Evolutionary conservation across 2,888 invertebrate genomes (phyloP).

Genomic region (Cataglyphis albicans): DNA sequence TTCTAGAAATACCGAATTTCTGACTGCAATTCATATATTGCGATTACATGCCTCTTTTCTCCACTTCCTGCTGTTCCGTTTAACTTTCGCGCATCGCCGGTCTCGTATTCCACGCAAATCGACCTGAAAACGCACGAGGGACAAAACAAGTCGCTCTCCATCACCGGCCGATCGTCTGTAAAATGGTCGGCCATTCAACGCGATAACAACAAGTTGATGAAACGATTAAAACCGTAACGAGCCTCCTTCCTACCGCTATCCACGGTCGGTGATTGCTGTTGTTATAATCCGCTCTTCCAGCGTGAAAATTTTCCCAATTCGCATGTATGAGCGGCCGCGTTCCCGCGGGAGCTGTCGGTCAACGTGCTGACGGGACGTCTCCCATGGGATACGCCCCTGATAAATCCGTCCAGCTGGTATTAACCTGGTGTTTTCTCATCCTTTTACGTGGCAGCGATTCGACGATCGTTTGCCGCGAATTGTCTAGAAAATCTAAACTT

Average conservation of each 20-base stretch:
- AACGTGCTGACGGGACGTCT: conserved; percentile 76
- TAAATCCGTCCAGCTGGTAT: conserved; percentile 83
- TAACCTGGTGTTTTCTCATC: conserved; percentile 80
- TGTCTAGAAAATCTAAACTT: conserved; percentile 5
- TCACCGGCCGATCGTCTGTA: conserved; percentile 68
- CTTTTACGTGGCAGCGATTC: conserved; percentile 23
- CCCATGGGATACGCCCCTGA: conserved; percentile 77
- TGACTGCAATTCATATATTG: neutral
- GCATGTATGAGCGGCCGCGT: conserved; percentile 82
- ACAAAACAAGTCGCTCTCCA: conserved; percentile 68
- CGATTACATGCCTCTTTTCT: conserved; percentile 10
- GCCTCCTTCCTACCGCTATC: conserved; percentile 56
- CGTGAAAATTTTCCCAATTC: conserved; percentile 84
- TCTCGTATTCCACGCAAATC: conserved; percentile 60
- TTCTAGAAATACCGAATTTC: neutral
- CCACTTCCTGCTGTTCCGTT: neutral
- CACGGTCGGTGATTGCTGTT: conserved; percentile 77
- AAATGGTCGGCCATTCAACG: conserved; percentile 78
- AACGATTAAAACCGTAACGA: conserved; percentile 85
- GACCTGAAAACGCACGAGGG: conserved; percentile 64
- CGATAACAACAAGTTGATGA: conserved; percentile 84
- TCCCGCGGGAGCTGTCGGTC: conserved; percentile 82
- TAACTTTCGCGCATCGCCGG: conserved; percentile 28
- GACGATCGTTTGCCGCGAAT: conserved; percentile 33
- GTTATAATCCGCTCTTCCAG: conserved; percentile 74